Evolutionary conservation across 2,113 vertebrate genomes (phyloP).

Genomic region (Electrona antarctica): DNA sequence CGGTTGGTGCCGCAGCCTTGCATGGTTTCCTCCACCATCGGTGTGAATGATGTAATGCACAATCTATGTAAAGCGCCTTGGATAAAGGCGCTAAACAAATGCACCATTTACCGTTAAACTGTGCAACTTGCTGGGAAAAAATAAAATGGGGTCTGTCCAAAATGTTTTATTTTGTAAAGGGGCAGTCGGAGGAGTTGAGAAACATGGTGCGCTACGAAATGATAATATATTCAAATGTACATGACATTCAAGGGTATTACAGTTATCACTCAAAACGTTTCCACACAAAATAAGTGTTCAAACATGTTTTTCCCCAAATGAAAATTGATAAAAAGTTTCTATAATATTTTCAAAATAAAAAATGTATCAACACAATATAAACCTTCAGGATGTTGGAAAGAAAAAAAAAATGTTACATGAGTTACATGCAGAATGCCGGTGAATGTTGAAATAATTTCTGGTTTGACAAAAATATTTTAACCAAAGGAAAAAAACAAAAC

Average conservation of each 20-base stretch:
- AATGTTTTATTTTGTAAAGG: constrained; percentile 83
- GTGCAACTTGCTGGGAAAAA: background rate
- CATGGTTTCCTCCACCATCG: no score
- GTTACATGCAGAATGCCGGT: constrained; percentile 70
- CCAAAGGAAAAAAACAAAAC: constrained; percentile 27
- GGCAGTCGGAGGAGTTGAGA: constrained; percentile 71
- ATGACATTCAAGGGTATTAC: constrained; percentile 77
- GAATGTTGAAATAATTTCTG: constrained; percentile 52
- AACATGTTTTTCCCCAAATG: constrained; percentile 67
- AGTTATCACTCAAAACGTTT: constrained; percentile 71
- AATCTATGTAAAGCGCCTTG: no score
- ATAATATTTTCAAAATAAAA: constrained; percentile 73
- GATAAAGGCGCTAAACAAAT: no score
- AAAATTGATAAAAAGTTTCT: constrained; percentile 75
- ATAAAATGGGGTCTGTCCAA: constrained; percentile 61
- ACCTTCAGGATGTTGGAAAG: constrained; percentile 73
- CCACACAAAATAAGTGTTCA: constrained; percentile 72
- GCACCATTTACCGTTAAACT: no score
- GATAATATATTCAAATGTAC: constrained; percentile 82
- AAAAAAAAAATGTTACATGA: constrained; percentile 34
- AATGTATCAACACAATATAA: constrained; percentile 76
- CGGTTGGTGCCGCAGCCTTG: no score
- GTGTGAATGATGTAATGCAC: no score
- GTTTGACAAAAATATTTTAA: constrained; percentile 28
- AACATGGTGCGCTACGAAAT: constrained; percentile 81